Base-by-base conservation (phyloP, 2,797 vertebrate genomes). In the Falco concolor region DNA sequence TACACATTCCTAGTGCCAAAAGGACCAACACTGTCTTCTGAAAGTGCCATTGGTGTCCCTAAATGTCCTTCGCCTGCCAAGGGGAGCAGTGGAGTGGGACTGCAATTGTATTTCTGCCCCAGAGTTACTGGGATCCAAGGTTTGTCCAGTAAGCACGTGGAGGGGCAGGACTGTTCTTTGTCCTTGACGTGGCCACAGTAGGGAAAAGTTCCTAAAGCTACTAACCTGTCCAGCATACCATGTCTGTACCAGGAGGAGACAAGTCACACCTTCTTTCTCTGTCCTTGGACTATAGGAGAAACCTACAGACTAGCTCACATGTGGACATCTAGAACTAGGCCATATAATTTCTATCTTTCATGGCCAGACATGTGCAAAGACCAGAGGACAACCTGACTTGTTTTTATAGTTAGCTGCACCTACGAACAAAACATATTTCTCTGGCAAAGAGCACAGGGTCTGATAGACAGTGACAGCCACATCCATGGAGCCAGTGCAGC, bases 391-490 rank as follows among this genome's bases (percentile, higher is more conserved):
- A 15, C 13, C 2, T n/a, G 57, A 36, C 13, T 75, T 59, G 15
- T 17, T 53, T 72, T 69, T 45, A 14, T 24, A 52, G 20, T 84
- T 52, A 79, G 38, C 6, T 1, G 2, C 13, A 38, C 9, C 47
- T 89, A 22, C 0, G 0, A 70, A 82, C 1, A 3, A 15, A 56
- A 34, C 1, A 0, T 0, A 1, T 54, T 82, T 69, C 45, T 73
- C 20, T 68, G 16, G 12, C 12, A 34, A 60, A 70, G 32, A 76
- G 8, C 7, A 3, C 6, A 50, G 12, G 12, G 19, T 56, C 76
- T 77, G 27, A 60, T 2, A 13, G 18, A 30, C 2, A 11, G 27
- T n/a, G 27, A 80, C n/a, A 61, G 30, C 15, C 25, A 57, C 2
- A 1, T 22, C 27, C 5, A 1, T 1, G 7, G 38, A 84, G 34